Conservation (phyloP, 2,797 vertebrate genomes). For the Hyperoplus immaculatus region DNA sequence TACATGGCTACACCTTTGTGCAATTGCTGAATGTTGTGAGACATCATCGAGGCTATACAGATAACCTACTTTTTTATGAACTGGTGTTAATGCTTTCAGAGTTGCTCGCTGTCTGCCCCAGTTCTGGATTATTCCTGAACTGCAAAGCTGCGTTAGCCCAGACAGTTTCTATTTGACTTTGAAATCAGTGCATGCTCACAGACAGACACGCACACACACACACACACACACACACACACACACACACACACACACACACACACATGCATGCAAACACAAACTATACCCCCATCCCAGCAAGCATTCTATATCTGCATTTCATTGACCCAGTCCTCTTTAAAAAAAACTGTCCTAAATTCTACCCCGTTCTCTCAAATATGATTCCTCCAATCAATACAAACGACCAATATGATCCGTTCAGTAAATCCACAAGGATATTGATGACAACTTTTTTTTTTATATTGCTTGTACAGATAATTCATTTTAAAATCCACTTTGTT, state of each 20-base stretch:
- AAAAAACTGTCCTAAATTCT: conserved; percentile 33
- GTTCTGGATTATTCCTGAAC: conserved; percentile 56
- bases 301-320: conserved; percentile 54
- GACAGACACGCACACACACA: conserved; percentile 15
- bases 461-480: background rate
- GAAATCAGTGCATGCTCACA: conserved; percentile 30
- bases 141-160: conserved; percentile 45
- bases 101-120: conserved; percentile 41
- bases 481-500: background rate
- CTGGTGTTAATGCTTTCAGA: conserved; percentile 42
- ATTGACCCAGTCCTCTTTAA: conserved; percentile 44
- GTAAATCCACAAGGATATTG: conserved; percentile 22
- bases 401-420: conserved; percentile 9
- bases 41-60: conserved; percentile 8
- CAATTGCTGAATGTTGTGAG: conserved; percentile 12
- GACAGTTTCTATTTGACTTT: conserved; percentile 57
- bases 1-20: conserved; percentile 13
- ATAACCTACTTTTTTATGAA: conserved; percentile 21
- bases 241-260: background rate
- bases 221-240: conserved; percentile 21
- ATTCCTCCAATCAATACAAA: conserved; percentile 14
- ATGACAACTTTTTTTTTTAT: background rate
- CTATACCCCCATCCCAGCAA: conserved; percentile 13
- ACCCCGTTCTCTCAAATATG: conserved; percentile 12
- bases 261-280: conserved; percentile 15